Percentiles rank a stretch among this genome's conserved stretches.
Conservation (phyloP, 1,140 invertebrate species). For the Aphis craccivora region DNA sequence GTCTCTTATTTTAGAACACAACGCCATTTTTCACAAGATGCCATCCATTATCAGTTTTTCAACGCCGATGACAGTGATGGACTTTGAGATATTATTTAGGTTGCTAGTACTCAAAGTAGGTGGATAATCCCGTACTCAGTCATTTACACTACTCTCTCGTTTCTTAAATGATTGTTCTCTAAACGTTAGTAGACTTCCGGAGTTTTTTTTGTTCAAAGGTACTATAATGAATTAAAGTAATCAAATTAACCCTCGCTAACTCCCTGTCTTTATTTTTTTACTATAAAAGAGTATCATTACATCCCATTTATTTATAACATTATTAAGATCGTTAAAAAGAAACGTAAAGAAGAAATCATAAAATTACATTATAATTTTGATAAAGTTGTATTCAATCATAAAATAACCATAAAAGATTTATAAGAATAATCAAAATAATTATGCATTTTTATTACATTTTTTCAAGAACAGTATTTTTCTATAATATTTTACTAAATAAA, state of each 20-base stretch:
- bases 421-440: not conserved
- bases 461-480: too few species aligned
- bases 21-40: not conserved
- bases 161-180: not conserved
- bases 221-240: not conserved
- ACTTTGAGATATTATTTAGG: constrained; percentile 18
- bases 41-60: constrained; percentile 33
- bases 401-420: not conserved
- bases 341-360: not conserved
- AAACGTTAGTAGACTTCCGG: not conserved
- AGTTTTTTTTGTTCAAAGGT: not conserved
- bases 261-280: not conserved
- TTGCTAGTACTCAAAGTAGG: constrained; percentile 25
- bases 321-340: not conserved
- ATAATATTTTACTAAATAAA: too few species aligned
- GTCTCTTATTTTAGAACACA: not conserved
- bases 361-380: not conserved
- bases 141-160: not conserved
- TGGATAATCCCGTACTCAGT: not conserved
- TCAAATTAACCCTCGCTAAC: not conserved
- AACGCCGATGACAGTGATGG: constrained; percentile 25
- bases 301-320: not conserved
- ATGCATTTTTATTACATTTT: too few species aligned
- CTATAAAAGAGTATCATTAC: not conserved
- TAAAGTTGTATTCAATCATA: not conserved